A percentile compares a stretch with the other conserved stretches of the same genome.
Evolutionary conservation across 92 coral and sea anemone species (phyloP).

Genomic region (Palythoa heliodiscus): DNA sequence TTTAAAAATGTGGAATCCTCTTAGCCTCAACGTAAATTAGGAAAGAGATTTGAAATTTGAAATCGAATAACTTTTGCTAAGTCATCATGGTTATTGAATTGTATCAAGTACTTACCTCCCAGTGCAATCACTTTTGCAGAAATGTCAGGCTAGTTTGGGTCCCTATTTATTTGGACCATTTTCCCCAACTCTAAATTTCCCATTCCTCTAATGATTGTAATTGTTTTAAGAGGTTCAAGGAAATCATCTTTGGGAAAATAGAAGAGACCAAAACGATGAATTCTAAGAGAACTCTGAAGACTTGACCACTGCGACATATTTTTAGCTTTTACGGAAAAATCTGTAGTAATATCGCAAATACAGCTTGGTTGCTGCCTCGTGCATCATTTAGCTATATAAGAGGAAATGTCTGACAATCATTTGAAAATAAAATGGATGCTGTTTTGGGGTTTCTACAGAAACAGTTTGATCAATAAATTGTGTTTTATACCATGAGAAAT

Average conservation of each 20-base stretch:
- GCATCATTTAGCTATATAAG: too few species aligned
- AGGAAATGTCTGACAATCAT: too few species aligned
- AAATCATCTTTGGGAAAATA: conserved; percentile 21
- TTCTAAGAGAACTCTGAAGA: conserved; percentile 8
- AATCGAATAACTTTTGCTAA: background rate
- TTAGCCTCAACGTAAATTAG: too few species aligned
- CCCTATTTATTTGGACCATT: conserved; percentile 17
- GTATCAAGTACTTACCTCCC: background rate
- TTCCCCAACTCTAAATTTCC: conserved; percentile 8
- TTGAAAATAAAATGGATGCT: too few species aligned
- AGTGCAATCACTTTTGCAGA: conserved; percentile 21
- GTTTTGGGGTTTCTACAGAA: too few species aligned
- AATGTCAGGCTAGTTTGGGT: background rate
- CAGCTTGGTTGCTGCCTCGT: too few species aligned
- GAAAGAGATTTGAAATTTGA: too few species aligned
- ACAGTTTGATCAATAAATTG: too few species aligned
- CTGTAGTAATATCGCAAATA: background rate
- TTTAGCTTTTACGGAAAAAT: background rate
- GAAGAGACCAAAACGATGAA: conserved; percentile 12
- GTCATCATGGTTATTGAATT: background rate
- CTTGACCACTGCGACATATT: background rate
- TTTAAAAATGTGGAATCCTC: too few species aligned
- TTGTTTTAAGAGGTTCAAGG: conserved; percentile 11
- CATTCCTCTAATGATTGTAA: conserved; percentile 1
- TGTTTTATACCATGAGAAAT: too few species aligned